A percentile compares a stretch with the other conserved stretches of the same genome.
phyloP scores from a whole-genome alignment of 2,797 vertebrate species.

The Pangasius larnaudii region DNA sequence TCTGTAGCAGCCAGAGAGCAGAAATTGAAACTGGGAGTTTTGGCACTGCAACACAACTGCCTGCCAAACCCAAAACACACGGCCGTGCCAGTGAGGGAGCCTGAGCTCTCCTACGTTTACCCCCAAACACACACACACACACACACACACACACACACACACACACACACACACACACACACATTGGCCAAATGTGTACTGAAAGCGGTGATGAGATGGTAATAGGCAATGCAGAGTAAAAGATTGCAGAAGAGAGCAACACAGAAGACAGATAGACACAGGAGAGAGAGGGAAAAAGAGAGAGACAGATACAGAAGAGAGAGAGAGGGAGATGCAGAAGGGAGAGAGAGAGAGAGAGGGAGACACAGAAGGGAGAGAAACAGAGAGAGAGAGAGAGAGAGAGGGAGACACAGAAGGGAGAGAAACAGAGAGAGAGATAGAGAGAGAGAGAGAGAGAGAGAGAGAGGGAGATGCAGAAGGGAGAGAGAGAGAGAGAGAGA shows the following conservation, averaged over 20 bases:
- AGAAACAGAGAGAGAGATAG: slow-evolving; percentile 44
- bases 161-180: slow-evolving; percentile 17
- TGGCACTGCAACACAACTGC: neutral
- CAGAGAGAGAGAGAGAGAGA: neutral
- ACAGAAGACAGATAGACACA: too few species aligned
- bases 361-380: neutral
- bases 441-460: slow-evolving; percentile 44
- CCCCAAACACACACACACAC: neutral
- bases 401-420: neutral
- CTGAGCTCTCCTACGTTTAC: neutral
- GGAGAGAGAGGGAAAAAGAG: neutral
- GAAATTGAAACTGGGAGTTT: neutral
- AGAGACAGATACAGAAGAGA: slow-evolving; percentile 42
- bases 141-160: slow-evolving; percentile 15
- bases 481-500: slow-evolving; percentile 27
- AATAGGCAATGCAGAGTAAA: neutral
- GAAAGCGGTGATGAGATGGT: neutral
- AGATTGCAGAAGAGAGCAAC: neutral
- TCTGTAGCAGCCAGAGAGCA: neutral
- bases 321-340: neutral
- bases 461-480: too few species aligned
- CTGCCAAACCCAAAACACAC: slow-evolving; percentile 7
- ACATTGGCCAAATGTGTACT: neutral
- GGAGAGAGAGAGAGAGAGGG: neutral
- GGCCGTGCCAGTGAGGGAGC: neutral